Conservation (phyloP, 2,888 invertebrate species). For the Tipula confusa region DNA sequence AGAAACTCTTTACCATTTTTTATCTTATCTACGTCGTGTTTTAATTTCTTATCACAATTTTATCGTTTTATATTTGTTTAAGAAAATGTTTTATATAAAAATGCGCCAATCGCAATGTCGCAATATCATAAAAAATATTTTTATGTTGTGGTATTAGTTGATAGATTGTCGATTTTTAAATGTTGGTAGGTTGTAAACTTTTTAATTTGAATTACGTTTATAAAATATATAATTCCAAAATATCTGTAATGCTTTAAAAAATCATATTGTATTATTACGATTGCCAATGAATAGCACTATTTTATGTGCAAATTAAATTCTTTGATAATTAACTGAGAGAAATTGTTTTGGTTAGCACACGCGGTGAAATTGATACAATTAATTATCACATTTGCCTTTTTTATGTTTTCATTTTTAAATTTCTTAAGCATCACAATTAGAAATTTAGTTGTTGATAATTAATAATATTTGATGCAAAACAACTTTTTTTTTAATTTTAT, state of each 20-base stretch:
- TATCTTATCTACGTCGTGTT: not conserved
- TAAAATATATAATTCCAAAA: not conserved
- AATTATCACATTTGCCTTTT: not conserved
- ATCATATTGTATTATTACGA: no score
- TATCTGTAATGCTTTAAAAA: no score
- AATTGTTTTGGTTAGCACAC: not conserved
- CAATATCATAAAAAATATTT: not conserved
- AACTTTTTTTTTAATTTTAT: not conserved
- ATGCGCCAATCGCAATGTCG: not conserved
- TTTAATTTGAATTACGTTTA: no score
- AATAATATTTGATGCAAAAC: not conserved
- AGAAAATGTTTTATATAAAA: not conserved
- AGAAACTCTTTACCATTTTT: not conserved
- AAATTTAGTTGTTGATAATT: not conserved
- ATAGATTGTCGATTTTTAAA: not conserved
- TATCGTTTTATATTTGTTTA: slow-evolving; percentile 9
- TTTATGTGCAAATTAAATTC: not conserved
- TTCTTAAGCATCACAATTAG: not conserved
- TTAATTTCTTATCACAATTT: not conserved
- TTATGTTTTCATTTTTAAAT: not conserved
- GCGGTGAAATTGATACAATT: not conserved
- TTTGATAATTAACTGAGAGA: not conserved
- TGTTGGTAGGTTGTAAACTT: no score
- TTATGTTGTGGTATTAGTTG: not conserved
- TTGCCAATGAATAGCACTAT: not conserved